Percentiles rank a stretch among this genome's conserved stretches.
Conservation (phyloP, 2,113 vertebrate genomes). For the Nibea albiflora region DNA sequence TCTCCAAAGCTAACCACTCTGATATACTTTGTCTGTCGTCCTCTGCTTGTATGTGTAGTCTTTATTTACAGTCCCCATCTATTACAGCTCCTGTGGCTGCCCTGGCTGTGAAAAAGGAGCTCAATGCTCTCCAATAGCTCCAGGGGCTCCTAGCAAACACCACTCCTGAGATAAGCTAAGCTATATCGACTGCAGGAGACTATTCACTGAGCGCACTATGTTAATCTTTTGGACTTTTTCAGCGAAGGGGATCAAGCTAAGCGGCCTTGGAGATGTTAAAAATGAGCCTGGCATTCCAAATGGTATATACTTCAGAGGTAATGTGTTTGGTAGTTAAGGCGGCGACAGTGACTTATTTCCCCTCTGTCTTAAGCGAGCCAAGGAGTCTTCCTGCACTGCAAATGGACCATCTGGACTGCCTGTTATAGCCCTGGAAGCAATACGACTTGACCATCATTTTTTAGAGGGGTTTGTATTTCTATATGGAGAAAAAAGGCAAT, state of each 20-base stretch:
- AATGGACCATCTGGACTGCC: slow-evolving; percentile 81
- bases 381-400: slow-evolving; percentile 52
- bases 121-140: slow-evolving; percentile 42
- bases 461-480: slow-evolving; percentile 64
- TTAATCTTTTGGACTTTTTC: slow-evolving; percentile 64
- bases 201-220: slow-evolving; percentile 46
- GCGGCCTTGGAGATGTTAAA: slow-evolving; percentile 61
- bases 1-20: neutral
- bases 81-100: slow-evolving; percentile 20
- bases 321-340: slow-evolving; percentile 79
- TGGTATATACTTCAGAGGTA: slow-evolving; percentile 76
- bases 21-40: slow-evolving; percentile 15
- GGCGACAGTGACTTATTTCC: slow-evolving; percentile 77
- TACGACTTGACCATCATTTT: slow-evolving; percentile 72
- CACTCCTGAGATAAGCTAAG: slow-evolving; percentile 63
- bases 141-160: slow-evolving; percentile 34
- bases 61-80: slow-evolving; percentile 54
- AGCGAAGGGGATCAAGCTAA: slow-evolving; percentile 55
- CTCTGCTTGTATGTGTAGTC: slow-evolving; percentile 14
- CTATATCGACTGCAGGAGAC: slow-evolving; percentile 55
- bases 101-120: slow-evolving; percentile 38
- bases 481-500: slow-evolving; percentile 64
- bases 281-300: slow-evolving; percentile 66
- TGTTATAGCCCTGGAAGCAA: slow-evolving; percentile 69
- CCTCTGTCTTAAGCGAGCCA: slow-evolving; percentile 55